These are phyloP conservation scores for Murina feae DNA, from an alignment of 2,113 vertebrate genomes.

Conservation along the genomic window DNA sequence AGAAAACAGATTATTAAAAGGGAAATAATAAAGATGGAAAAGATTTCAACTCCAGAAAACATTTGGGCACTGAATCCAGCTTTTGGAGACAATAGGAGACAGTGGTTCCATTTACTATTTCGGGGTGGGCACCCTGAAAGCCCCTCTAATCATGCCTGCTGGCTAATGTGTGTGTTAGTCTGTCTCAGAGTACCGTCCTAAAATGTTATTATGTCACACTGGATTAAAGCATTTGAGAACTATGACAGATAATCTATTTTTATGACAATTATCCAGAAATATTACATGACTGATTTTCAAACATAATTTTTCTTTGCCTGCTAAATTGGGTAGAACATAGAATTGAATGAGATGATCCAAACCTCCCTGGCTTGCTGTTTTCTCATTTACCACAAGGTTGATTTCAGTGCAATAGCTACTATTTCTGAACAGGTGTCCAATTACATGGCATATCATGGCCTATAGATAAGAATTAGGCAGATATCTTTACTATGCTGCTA, in stretches of 20 bases:
- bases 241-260: conserved; percentile 34
- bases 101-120: background rate
- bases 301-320: conserved; percentile 28
- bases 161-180: background rate
- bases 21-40: background rate
- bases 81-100: background rate
- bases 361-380: conserved; percentile 20
- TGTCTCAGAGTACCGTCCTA: background rate
- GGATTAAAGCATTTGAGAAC: background rate
- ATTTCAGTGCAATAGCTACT: conserved; percentile 49
- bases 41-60: background rate
- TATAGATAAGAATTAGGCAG: conserved; percentile 20
- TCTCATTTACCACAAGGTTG: conserved; percentile 37
- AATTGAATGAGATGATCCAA: conserved; percentile 50
- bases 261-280: conserved; percentile 40
- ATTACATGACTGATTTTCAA: conserved; percentile 42
- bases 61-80: background rate
- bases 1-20: background rate
- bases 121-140: background rate
- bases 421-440: conserved; percentile 45
- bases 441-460: conserved; percentile 13
- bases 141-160: background rate
- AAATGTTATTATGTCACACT: background rate
- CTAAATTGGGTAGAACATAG: conserved; percentile 51
- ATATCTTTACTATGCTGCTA: background rate